A percentile compares a stretch with the other conserved stretches of the same genome.
phyloP scores from a whole-genome alignment of 2,113 vertebrate species.

The Calidris pugnax region DNA sequence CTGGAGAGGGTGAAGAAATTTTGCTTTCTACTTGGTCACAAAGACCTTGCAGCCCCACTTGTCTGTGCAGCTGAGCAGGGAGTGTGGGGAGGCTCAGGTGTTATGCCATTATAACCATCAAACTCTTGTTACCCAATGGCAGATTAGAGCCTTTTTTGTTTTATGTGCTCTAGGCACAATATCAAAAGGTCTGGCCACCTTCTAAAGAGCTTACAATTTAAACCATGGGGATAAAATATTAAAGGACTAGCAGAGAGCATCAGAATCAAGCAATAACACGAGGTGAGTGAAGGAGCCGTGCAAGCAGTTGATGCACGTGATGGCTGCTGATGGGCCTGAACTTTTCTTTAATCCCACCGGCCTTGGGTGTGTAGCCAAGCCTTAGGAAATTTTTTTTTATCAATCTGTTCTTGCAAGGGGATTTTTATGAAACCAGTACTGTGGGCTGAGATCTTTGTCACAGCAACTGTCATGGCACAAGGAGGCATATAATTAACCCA shows the following conservation, averaged over 20 bases:
- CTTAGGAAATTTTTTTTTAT: neutral
- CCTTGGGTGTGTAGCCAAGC: neutral
- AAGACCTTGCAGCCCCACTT: neutral
- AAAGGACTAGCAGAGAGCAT: neutral
- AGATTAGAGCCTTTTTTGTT: neutral
- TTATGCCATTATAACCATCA: neutral
- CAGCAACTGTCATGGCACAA: neutral
- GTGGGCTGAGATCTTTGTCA: neutral
- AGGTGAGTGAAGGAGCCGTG: neutral
- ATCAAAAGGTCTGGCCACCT: neutral
- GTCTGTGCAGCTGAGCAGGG: neutral
- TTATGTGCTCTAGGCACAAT: neutral
- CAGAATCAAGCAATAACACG: neutral
- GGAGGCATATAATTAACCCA: neutral
- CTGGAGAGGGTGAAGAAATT: neutral
- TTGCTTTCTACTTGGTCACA: neutral
- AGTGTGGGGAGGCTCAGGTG: neutral
- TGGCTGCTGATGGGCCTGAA: neutral
- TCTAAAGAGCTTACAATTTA: neutral
- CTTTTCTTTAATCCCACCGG: neutral
- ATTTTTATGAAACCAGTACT: neutral
- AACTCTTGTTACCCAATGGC: neutral
- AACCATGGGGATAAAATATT: neutral
- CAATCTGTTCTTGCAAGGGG: neutral
- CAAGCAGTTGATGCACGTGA: rapidly evolving